Base-by-base conservation (phyloP, 2,888 invertebrate genomes). In the Clusia tigrina region DNA sequence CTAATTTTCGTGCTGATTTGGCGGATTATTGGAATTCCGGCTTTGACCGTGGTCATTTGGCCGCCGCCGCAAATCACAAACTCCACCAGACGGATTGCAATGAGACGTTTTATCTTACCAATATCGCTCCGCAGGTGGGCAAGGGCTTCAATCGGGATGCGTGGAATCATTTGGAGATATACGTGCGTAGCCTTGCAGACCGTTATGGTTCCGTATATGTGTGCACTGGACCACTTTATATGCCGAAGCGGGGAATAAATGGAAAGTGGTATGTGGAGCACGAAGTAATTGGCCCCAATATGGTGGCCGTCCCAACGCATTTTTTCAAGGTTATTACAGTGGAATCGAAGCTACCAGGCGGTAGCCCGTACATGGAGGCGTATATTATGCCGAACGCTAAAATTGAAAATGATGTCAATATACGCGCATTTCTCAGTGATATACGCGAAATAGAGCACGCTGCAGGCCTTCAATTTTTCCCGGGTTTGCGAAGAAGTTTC, bases 261-360 rank as follows among this genome's bases (percentile, higher is more conserved):
- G 69, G 62, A n/a, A 95, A 93, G 79, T 87, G 87, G 53, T 96
- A 94, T 78, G 89, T 98, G 0, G 91, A 90, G 69, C 94, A 96
- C 81, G 92, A 96, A 87, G 96, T 97, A 12, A 92, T 97, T 63
- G 97, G 97, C 0, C 84, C 88, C 0, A 96, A 94, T 83, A 88
- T 93, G 66, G 96, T 98, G 1, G 95, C 98, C 0, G 98, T 98
- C 0, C 98, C 98, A 0, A 98, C 98, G 0, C 98, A 98, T 82
- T 98, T 97, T 85, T 98, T 94, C 84, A 98, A 98, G 86, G 90
- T 97, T n/a, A 86, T 95, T 17, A 91, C 94, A 1, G 88, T 88
- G 1, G 94, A 95, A 84, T 88, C 88, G 0, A 69, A 84, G 24
- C 22, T 74, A 23, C 60, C 70, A 0, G 87, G 88, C 69, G 90